Evolutionary conservation across 2,888 invertebrate species (phyloP), one percentile per base, ranked within the genome.

Genomic region (Leptopilina myrica): DNA sequence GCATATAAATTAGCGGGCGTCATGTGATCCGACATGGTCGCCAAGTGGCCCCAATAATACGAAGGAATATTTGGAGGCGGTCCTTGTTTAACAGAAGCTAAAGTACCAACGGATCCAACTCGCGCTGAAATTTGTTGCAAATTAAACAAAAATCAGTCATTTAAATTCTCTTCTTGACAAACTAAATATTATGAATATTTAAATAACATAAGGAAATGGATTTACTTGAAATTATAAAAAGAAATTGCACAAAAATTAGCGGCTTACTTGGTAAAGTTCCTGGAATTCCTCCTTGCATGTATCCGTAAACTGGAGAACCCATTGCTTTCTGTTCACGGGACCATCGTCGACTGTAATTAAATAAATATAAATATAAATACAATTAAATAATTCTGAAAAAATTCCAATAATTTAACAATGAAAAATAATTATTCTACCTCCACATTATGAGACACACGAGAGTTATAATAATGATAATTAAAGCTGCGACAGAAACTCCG

Each of bases 391-490:
- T 20, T 20, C 20, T 20, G 20, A 20, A 20, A 20, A 20, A 0
- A 20, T 20, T 20, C 20, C 20, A 20, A 20, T 20, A 20, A 20
- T 43, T 11, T 11, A 11, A 56, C 14, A 56, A 56, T 11, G 56
- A 43, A 56, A 56, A 56, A 14, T 56, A 11, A 56, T 56, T 56
- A 5, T 12, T n/a, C 12, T 92, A 96, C 96, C 96, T 98, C 98
- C 98, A 98, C 93, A 97, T 96, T 85, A 98, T 95, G 14, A 98
- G 93, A 83, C 97, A 97, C 0, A 97, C 95, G 11, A 98, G 92
- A 0, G 98, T 98, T 77, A 97, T 92, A 0, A 96, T 95, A 83
- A 98, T 98, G 84, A 98, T 97, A 64, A 98, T 94, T 2, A 97
- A 94, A 1, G 98, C 98, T 0, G 96, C 96, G 0, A 98, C 95